phyloP scores from a whole-genome alignment of 2,888 invertebrate genomes.

The Drosophila parthenogenetica region DNA sequence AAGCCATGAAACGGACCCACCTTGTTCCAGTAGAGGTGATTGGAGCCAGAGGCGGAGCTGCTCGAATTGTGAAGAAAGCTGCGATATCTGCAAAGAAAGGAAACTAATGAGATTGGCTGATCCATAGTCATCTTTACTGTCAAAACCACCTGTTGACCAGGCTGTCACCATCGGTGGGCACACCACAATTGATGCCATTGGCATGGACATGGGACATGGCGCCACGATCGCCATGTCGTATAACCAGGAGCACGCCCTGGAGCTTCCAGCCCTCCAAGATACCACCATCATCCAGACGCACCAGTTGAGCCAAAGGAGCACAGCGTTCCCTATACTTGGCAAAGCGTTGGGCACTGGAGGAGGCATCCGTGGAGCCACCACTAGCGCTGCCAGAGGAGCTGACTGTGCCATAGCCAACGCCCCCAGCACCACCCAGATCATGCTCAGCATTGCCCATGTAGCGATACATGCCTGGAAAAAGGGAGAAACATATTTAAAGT shows the following conservation, averaged over 20 bases:
- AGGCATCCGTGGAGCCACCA: conserved; percentile 31
- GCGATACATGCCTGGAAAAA: conserved; percentile 90
- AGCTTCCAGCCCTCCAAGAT: conserved; percentile 85
- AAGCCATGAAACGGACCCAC: conserved; percentile 94
- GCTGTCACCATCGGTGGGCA: conserved; percentile 84
- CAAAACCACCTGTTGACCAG: conserved; percentile 82
- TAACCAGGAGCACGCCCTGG: conserved; percentile 88
- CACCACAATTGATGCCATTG: conserved; percentile 91
- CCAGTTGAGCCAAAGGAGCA: conserved; percentile 90
- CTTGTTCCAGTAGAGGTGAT: conserved; percentile 90
- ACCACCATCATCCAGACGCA: conserved; percentile 89
- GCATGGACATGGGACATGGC: conserved; percentile 93
- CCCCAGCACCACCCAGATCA: conserved; percentile 42
- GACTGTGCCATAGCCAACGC: conserved; percentile 45
- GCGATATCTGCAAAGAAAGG: conserved; percentile 78
- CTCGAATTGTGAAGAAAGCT: conserved; percentile 83
- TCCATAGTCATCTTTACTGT: neutral
- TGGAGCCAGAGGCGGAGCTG: conserved; percentile 80
- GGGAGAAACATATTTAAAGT: conserved; percentile 55
- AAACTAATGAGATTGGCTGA: neutral
- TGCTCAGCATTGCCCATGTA: conserved; percentile 88
- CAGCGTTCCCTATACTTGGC: conserved; percentile 89
- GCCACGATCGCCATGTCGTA: conserved; percentile 95
- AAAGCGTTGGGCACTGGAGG: conserved; percentile 59
- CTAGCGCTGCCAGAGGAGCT: conserved; percentile 23